These are phyloP conservation scores for Pristis pectinata DNA, from an alignment of 2,797 vertebrate species.

Conservation along the genomic window DNA sequence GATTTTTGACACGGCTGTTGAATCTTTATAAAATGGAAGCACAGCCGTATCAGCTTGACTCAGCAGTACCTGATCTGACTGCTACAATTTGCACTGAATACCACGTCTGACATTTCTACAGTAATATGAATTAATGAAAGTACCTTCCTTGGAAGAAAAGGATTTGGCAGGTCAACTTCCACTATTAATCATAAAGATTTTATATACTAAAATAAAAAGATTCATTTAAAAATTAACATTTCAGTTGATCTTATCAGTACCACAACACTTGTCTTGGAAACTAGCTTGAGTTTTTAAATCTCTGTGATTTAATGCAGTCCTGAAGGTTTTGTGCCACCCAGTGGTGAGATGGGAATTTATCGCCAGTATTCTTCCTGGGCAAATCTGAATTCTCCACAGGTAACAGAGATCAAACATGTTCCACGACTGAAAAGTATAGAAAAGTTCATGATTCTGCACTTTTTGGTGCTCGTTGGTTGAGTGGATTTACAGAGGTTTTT, in stretches of 20 bases:
- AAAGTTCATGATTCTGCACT: background rate
- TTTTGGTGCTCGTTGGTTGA: background rate
- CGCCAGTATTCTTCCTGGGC: background rate
- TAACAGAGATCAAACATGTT: background rate
- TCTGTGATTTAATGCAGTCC: background rate
- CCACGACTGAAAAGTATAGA: background rate
- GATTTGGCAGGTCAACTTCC: background rate
- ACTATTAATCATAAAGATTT: slow-evolving; percentile 20
- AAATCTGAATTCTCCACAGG: background rate
- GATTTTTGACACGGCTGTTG: background rate
- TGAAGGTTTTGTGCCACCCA: background rate
- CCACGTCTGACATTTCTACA: slow-evolving; percentile 23
- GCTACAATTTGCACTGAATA: slow-evolving; percentile 43
- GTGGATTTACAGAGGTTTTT: background rate
- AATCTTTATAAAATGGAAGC: slow-evolving; percentile 37
- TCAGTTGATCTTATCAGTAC: background rate
- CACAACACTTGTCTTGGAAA: background rate
- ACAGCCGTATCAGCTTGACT: slow-evolving; percentile 44
- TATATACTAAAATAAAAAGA: slow-evolving; percentile 31
- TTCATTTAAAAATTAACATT: slow-evolving; percentile 17
- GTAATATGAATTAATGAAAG: slow-evolving; percentile 31
- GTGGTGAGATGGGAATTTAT: background rate
- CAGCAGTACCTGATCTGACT: slow-evolving; percentile 48
- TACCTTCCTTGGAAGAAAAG: background rate
- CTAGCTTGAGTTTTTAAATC: background rate